Base-by-base conservation (phyloP, 2,113 vertebrate species). In the Sander vitreus region DNA sequence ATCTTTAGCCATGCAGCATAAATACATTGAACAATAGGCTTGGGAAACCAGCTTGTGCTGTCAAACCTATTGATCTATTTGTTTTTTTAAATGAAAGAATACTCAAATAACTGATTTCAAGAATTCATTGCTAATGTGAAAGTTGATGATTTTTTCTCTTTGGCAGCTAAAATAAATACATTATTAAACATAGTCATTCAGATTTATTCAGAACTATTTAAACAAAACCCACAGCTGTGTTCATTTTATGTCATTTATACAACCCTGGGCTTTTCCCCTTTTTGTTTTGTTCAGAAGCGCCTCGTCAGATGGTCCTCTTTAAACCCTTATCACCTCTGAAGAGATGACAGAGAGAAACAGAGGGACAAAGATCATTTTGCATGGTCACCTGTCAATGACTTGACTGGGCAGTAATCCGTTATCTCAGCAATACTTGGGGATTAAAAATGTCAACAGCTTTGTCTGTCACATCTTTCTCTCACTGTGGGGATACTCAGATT, bases 401-500 rank as follows among this genome's bases (percentile, higher is more conserved):
- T 55, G 48, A 63, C 69, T 45, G 5, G 12, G 4, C n/a, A 50
- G 57, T 13, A 47, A 65, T 83, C 59, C 15, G 6, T 80, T 57
- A 76, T 55, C 18, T 53, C n/a, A 80, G 48, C 54, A 48, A 27
- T 75, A 72, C 53, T 16, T 14, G 6, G 2, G 13, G 36, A n/a
- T n/a, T 76, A 19, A 72, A 71, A 80, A 73, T 73, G 33, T 58
- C 27, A 58, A 39, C 23, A 23, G 48, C 45, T 45, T 67, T 15
- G 19, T 55, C 50, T 47, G 21, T 63, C 60, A n/a, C 71, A 62
- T 63, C 65, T 63, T 12, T 54, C 16, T 19, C 21, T 70, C 33
- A 25, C 45, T 63, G 63, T 18, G 1, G n/a, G 30, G 18, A 21
- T 18, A 6, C 11, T 55, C 50, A 6, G 21, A 54, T 59, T 73